Percentiles rank a stretch among this genome's conserved stretches.
Conservation (phyloP, 1,140 invertebrate genomes). For the Bombus difficillimus region DNA sequence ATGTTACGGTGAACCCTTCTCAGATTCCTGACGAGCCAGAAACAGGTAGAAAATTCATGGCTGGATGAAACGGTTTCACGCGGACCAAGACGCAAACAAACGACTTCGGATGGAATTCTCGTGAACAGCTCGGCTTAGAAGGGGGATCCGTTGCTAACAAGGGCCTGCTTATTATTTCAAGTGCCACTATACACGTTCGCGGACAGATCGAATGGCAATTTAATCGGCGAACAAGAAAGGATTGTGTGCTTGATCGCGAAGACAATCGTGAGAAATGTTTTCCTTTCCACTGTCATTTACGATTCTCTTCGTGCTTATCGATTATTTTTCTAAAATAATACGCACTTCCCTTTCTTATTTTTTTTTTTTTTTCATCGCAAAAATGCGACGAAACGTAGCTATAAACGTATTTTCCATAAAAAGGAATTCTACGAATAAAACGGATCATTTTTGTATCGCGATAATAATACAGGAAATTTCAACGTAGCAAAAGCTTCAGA, state of each 20-base stretch:
- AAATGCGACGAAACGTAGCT: too few relatives aligned
- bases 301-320: not conserved
- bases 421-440: not conserved
- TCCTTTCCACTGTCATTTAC: not conserved
- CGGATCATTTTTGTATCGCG: too few relatives aligned
- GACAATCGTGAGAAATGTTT: slow-evolving; percentile 4
- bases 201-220: slow-evolving; percentile 16
- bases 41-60: slow-evolving; percentile 47
- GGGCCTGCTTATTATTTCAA: slow-evolving; percentile 50
- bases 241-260: not conserved
- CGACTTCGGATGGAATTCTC: slow-evolving; percentile 8
- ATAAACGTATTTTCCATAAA: too few relatives aligned
- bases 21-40: slow-evolving; percentile 41
- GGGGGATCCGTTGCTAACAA: slow-evolving; percentile 38
- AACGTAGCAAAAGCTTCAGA: too few relatives aligned
- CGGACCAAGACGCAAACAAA: slow-evolving; percentile 26
- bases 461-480: too few relatives aligned
- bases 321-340: not conserved
- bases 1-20: slow-evolving; percentile 43
- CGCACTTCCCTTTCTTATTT: not conserved
- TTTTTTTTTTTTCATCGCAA: too few relatives aligned
- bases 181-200: slow-evolving; percentile 21
- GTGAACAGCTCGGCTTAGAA: not conserved
- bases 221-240: not conserved
- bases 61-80: slow-evolving; percentile 34